Evolutionary conservation across 2,797 vertebrate genomes (phyloP), one percentile per base, ranked within the genome.

Genomic region (Gambelia wislizenii): DNA sequence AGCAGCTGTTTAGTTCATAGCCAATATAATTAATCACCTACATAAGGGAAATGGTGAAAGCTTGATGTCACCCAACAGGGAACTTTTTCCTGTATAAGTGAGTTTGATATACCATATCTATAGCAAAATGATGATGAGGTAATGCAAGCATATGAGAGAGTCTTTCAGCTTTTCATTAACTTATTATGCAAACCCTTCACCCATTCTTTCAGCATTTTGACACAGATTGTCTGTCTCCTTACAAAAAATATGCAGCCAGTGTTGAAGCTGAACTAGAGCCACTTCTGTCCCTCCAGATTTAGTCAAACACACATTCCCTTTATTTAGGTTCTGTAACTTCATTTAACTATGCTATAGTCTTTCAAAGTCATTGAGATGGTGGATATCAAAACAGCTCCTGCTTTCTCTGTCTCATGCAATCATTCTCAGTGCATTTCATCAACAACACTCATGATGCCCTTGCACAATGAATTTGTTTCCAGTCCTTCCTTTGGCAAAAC

Each of bases 401-500:
- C 56, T 76, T 44, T 61, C 72, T 85, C 20, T 16, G 20, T 49
- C 59, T 77, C 13, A 44, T 47, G 20, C 64, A 89, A 39, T 39
- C 0, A 0, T 91, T 54, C 56, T 83, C 86, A 77, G 20, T 70
- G 81, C 54, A 33, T 89, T 90, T 92, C n/a, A 59, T 87, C 56
- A 83, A 64, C 64, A 78, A 39, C 22, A 81, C 36, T 1, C 0
- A 4, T 70, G 76, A 27, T 39, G 44, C 54, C 75, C 25, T 83
- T 75, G n/a, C 7, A 0, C 0, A 36, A 42, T 27, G 72, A 42
- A 8, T 89, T 84, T 59, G 20, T 44, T 89, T 36, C 52, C 74
- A 69, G 18, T 49, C 0, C 0, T 67, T 88, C 88, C 39, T 84
- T 49, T 49, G 77, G 1, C 0, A 1, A 18, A 64, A 6, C 52